These are phyloP conservation scores for Electrona antarctica DNA, from an alignment of 2,113 vertebrate species.

Conservation along the genomic window DNA sequence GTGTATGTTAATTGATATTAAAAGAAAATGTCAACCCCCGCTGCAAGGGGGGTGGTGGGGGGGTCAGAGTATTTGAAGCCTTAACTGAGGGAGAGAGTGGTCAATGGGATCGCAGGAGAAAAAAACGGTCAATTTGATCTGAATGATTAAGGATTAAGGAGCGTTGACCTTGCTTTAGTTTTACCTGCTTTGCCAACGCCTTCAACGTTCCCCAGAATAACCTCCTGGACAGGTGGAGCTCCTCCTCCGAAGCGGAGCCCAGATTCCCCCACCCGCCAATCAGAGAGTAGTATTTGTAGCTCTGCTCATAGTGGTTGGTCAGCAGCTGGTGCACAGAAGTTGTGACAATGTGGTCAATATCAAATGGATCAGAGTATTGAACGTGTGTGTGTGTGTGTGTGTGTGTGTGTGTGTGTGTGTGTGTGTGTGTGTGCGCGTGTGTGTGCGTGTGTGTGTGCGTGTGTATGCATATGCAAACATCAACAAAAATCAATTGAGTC, in stretches of 20 bases:
- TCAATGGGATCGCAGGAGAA: no score
- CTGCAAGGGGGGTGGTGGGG: no score
- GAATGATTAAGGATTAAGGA: neutral
- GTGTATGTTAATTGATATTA: no score
- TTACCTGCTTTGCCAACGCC: conserved; percentile 89
- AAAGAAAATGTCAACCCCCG: no score
- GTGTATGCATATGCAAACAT: neutral
- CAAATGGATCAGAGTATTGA: neutral
- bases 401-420: no score
- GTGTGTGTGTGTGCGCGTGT: neutral
- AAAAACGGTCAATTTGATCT: no score
- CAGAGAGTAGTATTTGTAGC: conserved; percentile 91
- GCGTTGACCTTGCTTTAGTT: neutral
- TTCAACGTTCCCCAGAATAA: conserved; percentile 95
- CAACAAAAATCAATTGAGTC: neutral
- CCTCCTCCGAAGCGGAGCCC: conserved; percentile 86
- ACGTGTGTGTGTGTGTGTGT: neutral
- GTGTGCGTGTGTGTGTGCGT: no score
- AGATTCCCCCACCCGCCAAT: conserved; percentile 81
- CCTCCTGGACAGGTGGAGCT: conserved; percentile 90
- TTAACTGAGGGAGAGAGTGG: no score
- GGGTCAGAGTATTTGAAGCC: no score
- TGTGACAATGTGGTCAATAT: neutral
- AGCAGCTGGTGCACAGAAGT: conserved; percentile 79
- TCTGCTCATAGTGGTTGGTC: conserved; percentile 92